Conservation (phyloP, 2,113 vertebrate species). For the Collichthys lucidus region DNA sequence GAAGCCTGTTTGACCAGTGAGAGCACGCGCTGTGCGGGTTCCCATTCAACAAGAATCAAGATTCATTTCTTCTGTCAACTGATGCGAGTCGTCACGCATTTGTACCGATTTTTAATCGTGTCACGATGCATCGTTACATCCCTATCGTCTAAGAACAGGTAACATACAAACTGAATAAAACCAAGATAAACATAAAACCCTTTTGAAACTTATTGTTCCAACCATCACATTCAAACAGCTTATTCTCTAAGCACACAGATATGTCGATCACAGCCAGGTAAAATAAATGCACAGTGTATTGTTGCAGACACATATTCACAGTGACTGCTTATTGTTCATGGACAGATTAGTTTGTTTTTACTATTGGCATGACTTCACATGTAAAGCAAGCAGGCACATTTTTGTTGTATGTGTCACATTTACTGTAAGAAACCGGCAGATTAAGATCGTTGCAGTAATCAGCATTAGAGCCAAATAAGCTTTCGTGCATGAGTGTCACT, state of each 20-base stretch:
- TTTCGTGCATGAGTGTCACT: background rate
- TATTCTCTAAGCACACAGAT: background rate
- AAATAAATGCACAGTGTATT: too few relatives aligned
- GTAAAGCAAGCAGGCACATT: background rate
- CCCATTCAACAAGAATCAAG: too few relatives aligned
- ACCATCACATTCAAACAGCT: background rate
- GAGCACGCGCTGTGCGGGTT: too few relatives aligned
- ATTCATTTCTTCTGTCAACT: too few relatives aligned
- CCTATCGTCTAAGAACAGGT: background rate
- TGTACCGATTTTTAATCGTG: too few relatives aligned
- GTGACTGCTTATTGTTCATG: too few relatives aligned
- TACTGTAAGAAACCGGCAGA: background rate
- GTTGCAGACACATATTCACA: too few relatives aligned
- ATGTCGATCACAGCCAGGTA: background rate
- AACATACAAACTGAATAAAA: background rate
- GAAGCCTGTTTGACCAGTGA: too few relatives aligned
- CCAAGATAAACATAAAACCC: background rate
- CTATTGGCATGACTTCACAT: background rate
- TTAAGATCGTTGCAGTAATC: background rate
- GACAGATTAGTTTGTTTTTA: background rate
- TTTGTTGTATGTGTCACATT: background rate
- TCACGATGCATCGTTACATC: too few relatives aligned
- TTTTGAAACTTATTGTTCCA: background rate
- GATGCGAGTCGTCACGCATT: too few relatives aligned
- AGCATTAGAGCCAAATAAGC: background rate